Evolutionary conservation across 2,888 invertebrate species (phyloP).

Genomic region (Ernsta delagoae): DNA sequence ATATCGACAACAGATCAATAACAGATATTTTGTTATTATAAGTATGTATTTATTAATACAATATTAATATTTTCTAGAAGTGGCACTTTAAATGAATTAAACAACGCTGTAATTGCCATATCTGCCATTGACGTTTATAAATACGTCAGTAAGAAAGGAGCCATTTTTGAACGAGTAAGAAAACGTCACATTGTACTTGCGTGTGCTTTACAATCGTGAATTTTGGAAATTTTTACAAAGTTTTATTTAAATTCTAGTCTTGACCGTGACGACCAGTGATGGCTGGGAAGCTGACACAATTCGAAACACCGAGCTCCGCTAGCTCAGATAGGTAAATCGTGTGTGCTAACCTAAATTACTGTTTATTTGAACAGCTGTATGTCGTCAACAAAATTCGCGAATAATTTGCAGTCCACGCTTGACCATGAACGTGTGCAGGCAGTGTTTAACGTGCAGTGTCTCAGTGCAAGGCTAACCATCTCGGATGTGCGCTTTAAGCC

Average conservation of each 20-base stretch:
- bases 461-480: constrained; percentile 50
- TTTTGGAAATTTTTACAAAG: constrained; percentile 48
- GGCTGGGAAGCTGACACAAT: constrained; percentile 85
- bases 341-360: constrained; percentile 66
- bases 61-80: too few relatives aligned
- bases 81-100: too few relatives aligned
- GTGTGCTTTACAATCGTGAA: constrained; percentile 54
- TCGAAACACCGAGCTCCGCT: constrained; percentile 95
- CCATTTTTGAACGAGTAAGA: constrained; percentile 37
- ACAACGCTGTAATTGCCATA: too few relatives aligned
- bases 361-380: constrained; percentile 81
- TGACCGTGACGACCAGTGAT: constrained; percentile 54
- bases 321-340: constrained; percentile 94
- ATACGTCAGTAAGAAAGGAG: too few relatives aligned
- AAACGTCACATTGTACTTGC: constrained; percentile 49
- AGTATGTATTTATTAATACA: too few relatives aligned
- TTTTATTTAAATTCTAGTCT: constrained; percentile 41
- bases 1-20: too few relatives aligned
- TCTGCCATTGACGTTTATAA: too few relatives aligned
- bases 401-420: constrained; percentile 62
- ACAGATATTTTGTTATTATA: too few relatives aligned
- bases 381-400: constrained; percentile 63
- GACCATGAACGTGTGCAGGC: constrained; percentile 56
- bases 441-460: constrained; percentile 59
- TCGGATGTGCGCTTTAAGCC: constrained; percentile 46